Evolutionary conservation across 1,140 invertebrate genomes (phyloP).

Genomic region (Drosophila bocki): DNA sequence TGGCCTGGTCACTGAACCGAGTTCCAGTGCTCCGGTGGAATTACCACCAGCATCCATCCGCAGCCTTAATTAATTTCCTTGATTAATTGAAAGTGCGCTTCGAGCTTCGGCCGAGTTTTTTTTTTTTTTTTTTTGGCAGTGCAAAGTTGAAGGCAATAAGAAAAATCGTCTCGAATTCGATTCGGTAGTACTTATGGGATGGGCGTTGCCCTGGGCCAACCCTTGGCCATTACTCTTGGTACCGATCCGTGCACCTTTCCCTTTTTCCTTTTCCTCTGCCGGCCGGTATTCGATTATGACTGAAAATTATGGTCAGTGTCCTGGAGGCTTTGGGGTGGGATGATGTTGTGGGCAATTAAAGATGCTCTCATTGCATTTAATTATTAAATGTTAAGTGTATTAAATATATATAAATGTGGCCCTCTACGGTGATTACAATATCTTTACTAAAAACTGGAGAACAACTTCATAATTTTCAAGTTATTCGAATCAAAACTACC

Average conservation of each 20-base stretch:
- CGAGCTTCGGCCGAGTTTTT: constrained; percentile 8
- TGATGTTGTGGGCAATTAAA: constrained; percentile 43
- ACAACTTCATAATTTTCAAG: constrained; percentile 5
- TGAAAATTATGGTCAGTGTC: constrained; percentile 47
- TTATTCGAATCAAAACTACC: neutral
- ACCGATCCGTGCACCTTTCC: constrained; percentile 23
- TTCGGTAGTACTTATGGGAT: constrained; percentile 71
- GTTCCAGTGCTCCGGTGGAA: constrained; percentile 11
- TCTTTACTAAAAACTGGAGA: no score
- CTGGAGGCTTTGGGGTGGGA: constrained; percentile 25
- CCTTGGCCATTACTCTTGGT: constrained; percentile 75
- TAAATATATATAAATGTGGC: neutral
- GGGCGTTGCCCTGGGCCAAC: constrained; percentile 67
- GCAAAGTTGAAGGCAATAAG: constrained; percentile 77
- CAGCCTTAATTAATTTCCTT: constrained; percentile 80
- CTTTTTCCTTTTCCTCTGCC: constrained; percentile 14
- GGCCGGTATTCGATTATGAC: constrained; percentile 60
- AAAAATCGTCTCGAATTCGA: constrained; percentile 58
- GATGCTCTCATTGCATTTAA: constrained; percentile 3
- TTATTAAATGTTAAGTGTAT: neutral
- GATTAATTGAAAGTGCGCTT: constrained; percentile 81
- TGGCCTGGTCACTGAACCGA: constrained; percentile 64
- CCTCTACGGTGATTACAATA: no score
- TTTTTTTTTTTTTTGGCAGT: constrained; percentile 55
- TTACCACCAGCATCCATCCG: constrained; percentile 41